These are phyloP conservation scores for Metopia argyrocephala DNA, from an alignment of 2,888 invertebrate species.

Conservation along the genomic window DNA sequence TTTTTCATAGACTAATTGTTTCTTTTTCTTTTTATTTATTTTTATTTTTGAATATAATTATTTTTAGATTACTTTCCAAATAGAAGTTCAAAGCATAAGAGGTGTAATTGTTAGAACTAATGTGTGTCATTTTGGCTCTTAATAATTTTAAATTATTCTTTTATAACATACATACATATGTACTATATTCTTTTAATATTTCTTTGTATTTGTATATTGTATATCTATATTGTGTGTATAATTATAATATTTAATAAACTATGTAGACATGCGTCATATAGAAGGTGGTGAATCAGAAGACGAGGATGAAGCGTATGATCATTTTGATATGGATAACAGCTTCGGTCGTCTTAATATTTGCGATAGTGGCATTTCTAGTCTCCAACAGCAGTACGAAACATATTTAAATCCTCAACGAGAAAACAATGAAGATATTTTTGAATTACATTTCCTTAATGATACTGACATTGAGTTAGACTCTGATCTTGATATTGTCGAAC, in stretches of 20 bases:
- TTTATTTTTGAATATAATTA: slow-evolving; percentile 60
- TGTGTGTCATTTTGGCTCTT: slow-evolving; percentile 57
- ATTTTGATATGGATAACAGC: slow-evolving; percentile 56
- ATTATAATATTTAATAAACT: slow-evolving; percentile 57
- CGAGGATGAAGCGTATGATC: slow-evolving; percentile 62
- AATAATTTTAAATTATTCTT: slow-evolving; percentile 37
- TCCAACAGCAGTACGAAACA: slow-evolving; percentile 51
- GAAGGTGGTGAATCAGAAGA: slow-evolving; percentile 72
- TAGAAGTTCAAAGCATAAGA: slow-evolving; percentile 75
- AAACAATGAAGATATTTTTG: slow-evolving; percentile 38
- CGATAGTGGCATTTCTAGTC: slow-evolving; percentile 54
- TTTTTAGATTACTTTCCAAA: slow-evolving; percentile 76
- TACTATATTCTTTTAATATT: slow-evolving; percentile 29
- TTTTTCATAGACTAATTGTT: not conserved
- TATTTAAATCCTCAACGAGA: slow-evolving; percentile 30
- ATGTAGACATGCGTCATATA: slow-evolving; percentile 72
- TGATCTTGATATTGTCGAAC: slow-evolving; percentile 65
- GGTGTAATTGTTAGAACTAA: slow-evolving; percentile 72
- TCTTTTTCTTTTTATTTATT: slow-evolving; percentile 20
- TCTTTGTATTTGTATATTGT: slow-evolving; percentile 29
- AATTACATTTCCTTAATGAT: slow-evolving; percentile 57
- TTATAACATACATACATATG: too few species aligned
- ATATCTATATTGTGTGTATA: slow-evolving; percentile 35
- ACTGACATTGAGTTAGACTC: slow-evolving; percentile 59
- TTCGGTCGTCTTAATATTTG: slow-evolving; percentile 49